These are phyloP conservation scores for Cosmopolites sordidus DNA, from an alignment of 2,888 invertebrate species.

Conservation along the genomic window DNA sequence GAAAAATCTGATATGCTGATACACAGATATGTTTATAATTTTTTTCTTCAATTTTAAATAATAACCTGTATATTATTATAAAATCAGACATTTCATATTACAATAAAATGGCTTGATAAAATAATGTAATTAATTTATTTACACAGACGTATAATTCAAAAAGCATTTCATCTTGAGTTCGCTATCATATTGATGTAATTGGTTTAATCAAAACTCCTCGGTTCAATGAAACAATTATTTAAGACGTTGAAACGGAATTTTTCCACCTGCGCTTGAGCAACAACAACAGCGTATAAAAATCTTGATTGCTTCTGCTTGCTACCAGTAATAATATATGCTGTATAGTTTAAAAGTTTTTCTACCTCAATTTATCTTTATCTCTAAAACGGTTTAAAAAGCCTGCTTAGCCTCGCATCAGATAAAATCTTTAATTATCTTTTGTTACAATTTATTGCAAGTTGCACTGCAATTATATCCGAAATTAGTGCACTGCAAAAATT, in stretches of 20 bases:
- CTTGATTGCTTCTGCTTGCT: conserved; percentile 1
- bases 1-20: too few relatives aligned
- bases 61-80: too few relatives aligned
- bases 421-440: conserved; percentile 29
- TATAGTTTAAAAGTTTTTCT: conserved; percentile 6
- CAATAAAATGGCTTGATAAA: too few relatives aligned
- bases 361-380: conserved; percentile 24
- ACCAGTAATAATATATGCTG: conserved; percentile 1
- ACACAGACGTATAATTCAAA: too few relatives aligned
- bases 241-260: neutral
- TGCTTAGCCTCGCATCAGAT: conserved; percentile 20
- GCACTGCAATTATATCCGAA: conserved; percentile 26
- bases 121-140: too few relatives aligned
- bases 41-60: too few relatives aligned
- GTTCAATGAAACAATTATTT: neutral
- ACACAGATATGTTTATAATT: too few relatives aligned
- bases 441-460: conserved; percentile 26
- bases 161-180: too few relatives aligned
- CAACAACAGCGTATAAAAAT: neutral
- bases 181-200: too few relatives aligned
- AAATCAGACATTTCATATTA: too few relatives aligned
- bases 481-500: conserved; percentile 17
- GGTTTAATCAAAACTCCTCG: neutral
- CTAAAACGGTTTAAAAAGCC: conserved; percentile 16
- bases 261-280: neutral